A percentile compares a stretch with the other conserved stretches of the same genome.
Conservation (phyloP, 2,113 vertebrate genomes). For the Anthoscopus minutus region DNA sequence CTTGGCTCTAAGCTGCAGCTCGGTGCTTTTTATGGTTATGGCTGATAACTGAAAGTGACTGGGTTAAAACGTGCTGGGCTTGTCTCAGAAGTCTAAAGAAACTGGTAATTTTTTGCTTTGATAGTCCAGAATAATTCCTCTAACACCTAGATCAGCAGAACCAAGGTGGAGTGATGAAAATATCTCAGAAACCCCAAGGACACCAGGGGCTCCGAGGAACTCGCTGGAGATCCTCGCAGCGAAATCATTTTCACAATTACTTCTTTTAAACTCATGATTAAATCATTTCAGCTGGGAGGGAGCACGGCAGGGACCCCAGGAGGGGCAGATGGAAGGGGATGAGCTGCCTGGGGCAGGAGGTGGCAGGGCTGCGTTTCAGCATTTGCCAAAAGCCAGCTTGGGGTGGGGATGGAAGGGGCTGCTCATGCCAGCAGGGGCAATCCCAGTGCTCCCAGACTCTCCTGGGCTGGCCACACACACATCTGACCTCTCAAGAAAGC, state of each 20-base stretch:
- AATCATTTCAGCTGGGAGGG: neutral
- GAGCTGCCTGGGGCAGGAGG: neutral
- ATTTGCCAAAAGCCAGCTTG: neutral
- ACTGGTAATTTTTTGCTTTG: neutral
- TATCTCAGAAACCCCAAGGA: neutral
- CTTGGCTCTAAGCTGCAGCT: neutral
- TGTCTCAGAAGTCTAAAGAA: neutral
- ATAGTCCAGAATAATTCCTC: neutral
- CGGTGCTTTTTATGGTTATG: neutral
- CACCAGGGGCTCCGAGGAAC: neutral
- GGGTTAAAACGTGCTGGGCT: neutral
- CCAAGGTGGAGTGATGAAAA: neutral
- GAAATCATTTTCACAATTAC: neutral
- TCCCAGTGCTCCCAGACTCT: neutral
- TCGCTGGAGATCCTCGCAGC: neutral
- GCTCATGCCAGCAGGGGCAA: neutral
- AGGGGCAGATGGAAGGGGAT: rapidly evolving
- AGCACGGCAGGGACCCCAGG: neutral
- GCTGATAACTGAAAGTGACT: neutral
- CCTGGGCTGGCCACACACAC: neutral
- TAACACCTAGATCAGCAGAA: neutral
- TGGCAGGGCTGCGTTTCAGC: neutral
- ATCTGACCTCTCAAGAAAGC: neutral
- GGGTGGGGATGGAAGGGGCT: neutral
- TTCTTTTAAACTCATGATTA: neutral